These are phyloP conservation scores for Cetonia aurata DNA, from an alignment of 2,888 invertebrate species.

Conservation along the genomic window DNA sequence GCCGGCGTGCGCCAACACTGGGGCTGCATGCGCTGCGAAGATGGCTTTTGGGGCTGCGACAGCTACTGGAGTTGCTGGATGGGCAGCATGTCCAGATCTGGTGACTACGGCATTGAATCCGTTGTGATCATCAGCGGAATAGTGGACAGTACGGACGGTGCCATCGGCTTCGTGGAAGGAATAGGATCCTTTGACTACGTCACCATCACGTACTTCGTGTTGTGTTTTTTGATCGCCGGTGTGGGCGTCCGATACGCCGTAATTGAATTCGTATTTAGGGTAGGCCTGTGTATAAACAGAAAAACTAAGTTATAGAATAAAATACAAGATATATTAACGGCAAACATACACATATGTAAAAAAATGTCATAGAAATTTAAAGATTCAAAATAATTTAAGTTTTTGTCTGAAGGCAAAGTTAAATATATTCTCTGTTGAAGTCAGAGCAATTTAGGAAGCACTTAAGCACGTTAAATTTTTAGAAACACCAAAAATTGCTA, in stretches of 20 bases:
- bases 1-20: slow-evolving; percentile 8
- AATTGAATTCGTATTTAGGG: slow-evolving; percentile 73
- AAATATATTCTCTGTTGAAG: no score
- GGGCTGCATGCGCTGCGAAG: slow-evolving; percentile 54
- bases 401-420: no score
- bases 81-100: slow-evolving; percentile 71
- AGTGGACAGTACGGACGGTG: slow-evolving; percentile 70
- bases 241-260: slow-evolving; percentile 71
- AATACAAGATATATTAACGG: slow-evolving; percentile 31
- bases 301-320: slow-evolving; percentile 48
- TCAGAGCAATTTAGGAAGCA: no score
- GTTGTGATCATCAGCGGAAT: slow-evolving; percentile 71
- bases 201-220: slow-evolving; percentile 70
- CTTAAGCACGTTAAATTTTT: no score
- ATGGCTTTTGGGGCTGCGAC: slow-evolving; percentile 56
- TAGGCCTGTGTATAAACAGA: slow-evolving; percentile 62
- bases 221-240: slow-evolving; percentile 72
- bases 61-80: slow-evolving; percentile 64
- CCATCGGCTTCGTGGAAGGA: slow-evolving; percentile 72
- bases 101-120: slow-evolving; percentile 67
- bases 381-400: no score
- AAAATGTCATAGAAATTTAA: no score
- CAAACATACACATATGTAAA: no score
- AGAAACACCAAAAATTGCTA: no score
- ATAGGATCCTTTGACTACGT: slow-evolving; percentile 71